Base-by-base conservation (phyloP, 2,888 invertebrate genomes). In the Clostera curtula region DNA sequence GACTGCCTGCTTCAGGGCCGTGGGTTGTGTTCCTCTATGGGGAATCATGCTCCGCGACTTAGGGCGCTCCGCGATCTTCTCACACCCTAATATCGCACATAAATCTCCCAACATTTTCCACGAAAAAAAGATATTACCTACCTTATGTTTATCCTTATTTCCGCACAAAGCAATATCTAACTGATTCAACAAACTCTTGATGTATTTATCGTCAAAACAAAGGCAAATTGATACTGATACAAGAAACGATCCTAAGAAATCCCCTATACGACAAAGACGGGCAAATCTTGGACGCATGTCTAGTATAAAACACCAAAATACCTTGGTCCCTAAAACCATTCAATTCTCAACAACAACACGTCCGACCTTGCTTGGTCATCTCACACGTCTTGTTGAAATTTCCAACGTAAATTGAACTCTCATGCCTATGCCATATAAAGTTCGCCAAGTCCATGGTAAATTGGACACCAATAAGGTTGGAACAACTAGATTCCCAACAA, bases 161-260 rank as follows among this genome's bases (percentile, higher is more conserved):
- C 24, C 25, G 21, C 19, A 29, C 36, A 40, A 42, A 50, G 48
- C 48, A 43, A 47, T 41, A 35, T 49, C 39, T 34, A 56, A n/a
- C n/a, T 60, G 46, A 29, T 47, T 49, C 49, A 49, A 60, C 52
- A 56, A 53, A 62, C 56, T 55, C 61, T 54, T 69, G 71, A 72
- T 56, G 47, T 67, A 70, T 71, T 71, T 68, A 69, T 62, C 48
- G 62, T 48, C 40, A 38, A 49, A 54, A 56, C 62, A 62, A 56
- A 50, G 41, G 46, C 53, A 65, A 62, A 68, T 64, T 65, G 61
- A 61, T 63, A 62, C 41, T 33, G 43, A 40, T 43, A 43, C 45
- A 44, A 53, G 54, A 29, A 46, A 39, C 43, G 49, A 62, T 63
- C 58, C 56, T 49, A 53, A 65, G 65, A 65, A 66, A 68, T 65